phyloP scores from a whole-genome alignment of 2,797 vertebrate genomes.

The Rousettus madagascariensis region DNA sequence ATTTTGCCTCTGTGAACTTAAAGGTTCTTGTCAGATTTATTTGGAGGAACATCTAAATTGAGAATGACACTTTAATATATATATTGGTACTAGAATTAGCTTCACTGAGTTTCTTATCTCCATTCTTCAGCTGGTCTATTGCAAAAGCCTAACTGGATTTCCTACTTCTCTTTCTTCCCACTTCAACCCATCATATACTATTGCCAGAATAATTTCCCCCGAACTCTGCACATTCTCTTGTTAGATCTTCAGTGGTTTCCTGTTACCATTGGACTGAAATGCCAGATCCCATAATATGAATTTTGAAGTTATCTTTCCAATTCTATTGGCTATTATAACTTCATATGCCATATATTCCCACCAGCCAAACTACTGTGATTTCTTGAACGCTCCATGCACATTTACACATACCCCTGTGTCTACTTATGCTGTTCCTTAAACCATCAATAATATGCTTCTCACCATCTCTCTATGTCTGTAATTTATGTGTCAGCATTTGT shows the following conservation, averaged over 20 bases:
- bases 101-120: background rate
- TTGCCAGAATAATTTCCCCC: background rate
- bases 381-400: background rate
- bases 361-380: background rate
- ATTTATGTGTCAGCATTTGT: slow-evolving; percentile 10
- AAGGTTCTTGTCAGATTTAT: background rate
- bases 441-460: background rate
- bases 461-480: slow-evolving; percentile 9
- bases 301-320: slow-evolving; percentile 17
- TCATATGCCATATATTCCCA: background rate
- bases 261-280: background rate
- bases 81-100: slow-evolving; percentile 1
- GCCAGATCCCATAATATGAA: background rate
- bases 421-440: background rate
- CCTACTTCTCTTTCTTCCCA: background rate
- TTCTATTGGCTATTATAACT: slow-evolving; percentile 35
- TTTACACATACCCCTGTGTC: background rate
- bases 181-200: background rate
- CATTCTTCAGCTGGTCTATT: background rate
- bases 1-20: background rate
- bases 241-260: background rate
- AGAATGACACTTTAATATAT: background rate
- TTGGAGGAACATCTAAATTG: background rate
- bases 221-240: background rate
- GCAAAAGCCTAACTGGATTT: background rate